A percentile compares a stretch with the other conserved stretches of the same genome.
Conservation (phyloP, 2,888 invertebrate species). For the Mythimna impura region DNA sequence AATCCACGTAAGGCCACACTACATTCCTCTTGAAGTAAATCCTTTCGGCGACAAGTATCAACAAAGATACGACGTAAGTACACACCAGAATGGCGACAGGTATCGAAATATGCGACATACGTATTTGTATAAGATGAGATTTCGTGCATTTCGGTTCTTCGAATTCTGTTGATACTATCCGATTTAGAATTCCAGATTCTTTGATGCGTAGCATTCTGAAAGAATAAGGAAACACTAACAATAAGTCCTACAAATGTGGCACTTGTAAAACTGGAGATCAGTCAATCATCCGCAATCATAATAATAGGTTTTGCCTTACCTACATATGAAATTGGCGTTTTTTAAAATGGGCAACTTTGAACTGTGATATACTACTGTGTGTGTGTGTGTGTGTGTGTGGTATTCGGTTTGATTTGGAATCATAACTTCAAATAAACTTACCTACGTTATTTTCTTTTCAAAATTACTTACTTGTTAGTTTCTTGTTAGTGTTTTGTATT, state of each 20-base stretch:
- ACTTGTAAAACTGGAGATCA: background rate
- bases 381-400: no score
- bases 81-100: slow-evolving; percentile 66
- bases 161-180: slow-evolving; percentile 44
- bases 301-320: no score
- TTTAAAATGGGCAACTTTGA: no score
- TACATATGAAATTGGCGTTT: no score
- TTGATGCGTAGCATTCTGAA: slow-evolving; percentile 72
- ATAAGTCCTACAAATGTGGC: background rate
- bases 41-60: slow-evolving; percentile 71
- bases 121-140: slow-evolving; percentile 54
- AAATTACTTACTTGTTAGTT: no score
- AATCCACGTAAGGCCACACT: slow-evolving; percentile 76
- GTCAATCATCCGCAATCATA: no score
- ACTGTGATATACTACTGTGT: no score
- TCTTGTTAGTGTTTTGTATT: no score
- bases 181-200: slow-evolving; percentile 72
- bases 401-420: no score
- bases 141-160: slow-evolving; percentile 59
- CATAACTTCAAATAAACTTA: no score
- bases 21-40: slow-evolving; percentile 62
- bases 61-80: slow-evolving; percentile 56
- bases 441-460: no score
- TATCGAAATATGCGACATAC: slow-evolving; percentile 67
- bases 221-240: slow-evolving; percentile 15